Conservation (phyloP, 2,113 vertebrate species). For the Coryphaenoides rupestris region DNA sequence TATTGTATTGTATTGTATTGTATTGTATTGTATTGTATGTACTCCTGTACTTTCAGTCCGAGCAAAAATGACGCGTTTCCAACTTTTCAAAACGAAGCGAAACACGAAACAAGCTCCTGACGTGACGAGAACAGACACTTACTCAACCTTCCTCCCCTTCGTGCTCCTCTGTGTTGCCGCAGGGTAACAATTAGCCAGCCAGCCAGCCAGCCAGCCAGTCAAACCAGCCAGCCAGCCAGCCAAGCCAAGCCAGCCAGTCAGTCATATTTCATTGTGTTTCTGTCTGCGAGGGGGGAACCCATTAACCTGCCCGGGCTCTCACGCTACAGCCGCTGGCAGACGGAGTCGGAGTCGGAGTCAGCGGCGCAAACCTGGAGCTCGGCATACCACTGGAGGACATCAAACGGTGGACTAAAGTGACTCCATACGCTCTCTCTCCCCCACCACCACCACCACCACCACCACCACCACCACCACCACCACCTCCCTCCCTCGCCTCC, state of each 20-base stretch:
- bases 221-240: too few species aligned
- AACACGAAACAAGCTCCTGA: too few species aligned
- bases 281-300: constrained; percentile 34
- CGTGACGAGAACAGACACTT: constrained; percentile 14
- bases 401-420: constrained; percentile 47
- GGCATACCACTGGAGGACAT: constrained; percentile 44
- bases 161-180: constrained; percentile 25
- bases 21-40: too few species aligned
- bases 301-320: constrained; percentile 62
- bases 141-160: not conserved
- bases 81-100: too few species aligned
- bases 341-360: constrained; percentile 40
- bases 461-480: too few species aligned
- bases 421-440: constrained; percentile 30
- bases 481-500: too few species aligned
- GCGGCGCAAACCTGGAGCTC: constrained; percentile 44
- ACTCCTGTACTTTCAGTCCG: too few species aligned
- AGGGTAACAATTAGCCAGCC: constrained; percentile 13
- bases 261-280: constrained; percentile 46
- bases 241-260: constrained; percentile 31
- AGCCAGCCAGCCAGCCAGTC: constrained; percentile 28
- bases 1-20: too few species aligned
- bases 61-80: too few species aligned
- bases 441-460: too few species aligned
- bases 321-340: constrained; percentile 45